Percentiles rank a stretch among this genome's conserved stretches.
These are phyloP conservation scores for Muricea muricata DNA, from an alignment of 92 coral and sea anemone species.

Conservation along the genomic window DNA sequence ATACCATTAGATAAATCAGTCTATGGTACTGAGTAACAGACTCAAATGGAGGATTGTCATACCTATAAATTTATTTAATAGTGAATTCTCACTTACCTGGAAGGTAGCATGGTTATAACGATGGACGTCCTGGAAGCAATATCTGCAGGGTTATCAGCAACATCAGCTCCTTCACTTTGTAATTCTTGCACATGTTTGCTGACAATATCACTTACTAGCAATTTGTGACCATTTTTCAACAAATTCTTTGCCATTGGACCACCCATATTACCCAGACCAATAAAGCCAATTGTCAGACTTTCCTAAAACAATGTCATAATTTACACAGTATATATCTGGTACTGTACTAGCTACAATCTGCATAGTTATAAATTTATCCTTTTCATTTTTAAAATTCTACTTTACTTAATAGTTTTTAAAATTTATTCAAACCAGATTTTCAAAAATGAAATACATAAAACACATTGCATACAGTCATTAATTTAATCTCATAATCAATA, in stretches of 20 bases:
- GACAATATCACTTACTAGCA: slow-evolving; percentile 77
- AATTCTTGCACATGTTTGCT: slow-evolving; percentile 82
- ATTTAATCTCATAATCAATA: too few species aligned
- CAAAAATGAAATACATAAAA: too few species aligned
- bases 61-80: too few species aligned
- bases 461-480: too few species aligned
- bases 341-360: too few species aligned
- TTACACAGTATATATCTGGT: too few species aligned
- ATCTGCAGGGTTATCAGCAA: slow-evolving; percentile 82
- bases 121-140: slow-evolving; percentile 80
- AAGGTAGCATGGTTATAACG: slow-evolving; percentile 94
- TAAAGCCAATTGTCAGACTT: slow-evolving; percentile 75
- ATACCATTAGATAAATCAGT: too few species aligned
- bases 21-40: too few species aligned
- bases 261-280: slow-evolving; percentile 99
- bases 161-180: slow-evolving; percentile 79
- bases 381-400: not conserved
- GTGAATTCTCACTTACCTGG: too few species aligned
- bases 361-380: too few species aligned
- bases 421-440: not conserved
- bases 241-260: slow-evolving; percentile 95
- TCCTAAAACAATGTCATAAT: slow-evolving; percentile 1
- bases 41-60: too few species aligned
- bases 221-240: slow-evolving; percentile 74
- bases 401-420: not conserved